Conservation (phyloP, 2,888 invertebrate species). For the Bursaphelenchus okinawaensis region DNA sequence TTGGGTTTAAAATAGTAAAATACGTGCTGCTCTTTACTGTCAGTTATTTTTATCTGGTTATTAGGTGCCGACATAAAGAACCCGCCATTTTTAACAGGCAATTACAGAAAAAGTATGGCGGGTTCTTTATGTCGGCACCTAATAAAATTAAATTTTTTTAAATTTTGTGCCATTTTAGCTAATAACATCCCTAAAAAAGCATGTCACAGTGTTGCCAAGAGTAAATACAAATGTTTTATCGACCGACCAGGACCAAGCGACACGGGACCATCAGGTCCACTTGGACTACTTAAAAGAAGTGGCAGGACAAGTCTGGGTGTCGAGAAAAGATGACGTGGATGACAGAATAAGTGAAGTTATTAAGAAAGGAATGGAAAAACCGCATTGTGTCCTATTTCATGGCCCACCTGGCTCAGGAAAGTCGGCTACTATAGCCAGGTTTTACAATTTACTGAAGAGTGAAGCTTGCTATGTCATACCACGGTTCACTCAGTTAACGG, state of each 20-base stretch:
- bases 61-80: no score
- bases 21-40: background rate
- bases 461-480: slow-evolving; percentile 29
- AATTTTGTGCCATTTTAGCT: slow-evolving; percentile 11
- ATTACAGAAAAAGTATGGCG: no score
- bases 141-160: background rate
- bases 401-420: slow-evolving; percentile 38
- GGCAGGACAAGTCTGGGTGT: slow-evolving; percentile 17
- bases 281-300: background rate
- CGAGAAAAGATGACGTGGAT: slow-evolving; percentile 19
- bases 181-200: slow-evolving; percentile 6
- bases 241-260: slow-evolving; percentile 11
- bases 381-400: slow-evolving; percentile 27
- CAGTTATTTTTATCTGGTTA: background rate
- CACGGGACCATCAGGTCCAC: slow-evolving; percentile 17
- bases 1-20: no score
- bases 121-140: no score
- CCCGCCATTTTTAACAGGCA: no score
- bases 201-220: slow-evolving; percentile 15
- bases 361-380: slow-evolving; percentile 8
- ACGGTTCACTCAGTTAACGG: slow-evolving; percentile 42
- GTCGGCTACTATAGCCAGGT: slow-evolving; percentile 34
- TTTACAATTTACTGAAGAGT: slow-evolving; percentile 20
- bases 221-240: slow-evolving; percentile 11
- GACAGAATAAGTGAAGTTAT: slow-evolving; percentile 14